Base-by-base conservation (phyloP, 2,888 invertebrate genomes). In the Lycocerus yunnanus region DNA sequence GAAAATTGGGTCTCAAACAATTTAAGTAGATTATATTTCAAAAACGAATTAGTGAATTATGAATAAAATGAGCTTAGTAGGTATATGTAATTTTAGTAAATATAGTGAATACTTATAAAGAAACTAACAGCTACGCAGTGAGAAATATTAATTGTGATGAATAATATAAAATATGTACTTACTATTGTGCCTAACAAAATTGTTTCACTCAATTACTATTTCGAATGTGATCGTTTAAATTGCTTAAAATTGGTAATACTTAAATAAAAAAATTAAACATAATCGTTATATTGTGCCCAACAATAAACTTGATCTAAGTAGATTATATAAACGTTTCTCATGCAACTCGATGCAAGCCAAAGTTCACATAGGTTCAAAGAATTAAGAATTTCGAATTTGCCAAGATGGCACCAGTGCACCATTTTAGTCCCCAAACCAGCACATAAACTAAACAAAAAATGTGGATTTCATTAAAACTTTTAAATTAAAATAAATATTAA, bases 91-190 rank as follows among this genome's bases (percentile, higher is more conserved):
- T 18, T 63, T 16, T 63, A 63, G 20, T 63, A 63, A 16, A 18
- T 63, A 63, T 63, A 15, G 63, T 69, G 27, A 18, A 24, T 61
- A 43, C 43, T 24, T 60, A 66, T 71, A 69, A 70, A 72, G 78
- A 77, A 79, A 78, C 79, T 76, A 79, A 77, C 70, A 79, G 76
- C 78, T 73, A 74, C 76, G 76, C 71, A 71, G 78, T 78, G 77
- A 73, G 70, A 71, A 79, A 71, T 72, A 67, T 73, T 75, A 66
- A 65, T 69, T 76, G 71, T 77, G 73, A 73, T 75, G 43, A n/a
- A 13, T 43, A 43, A 77, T 75, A 73, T 78, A 77, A 77, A 73
- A 78, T 75, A n/a, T n/a, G n/a, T n/a, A 67, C 18, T 71, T 74
- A 71, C 75, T 69, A 74, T 76, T 72, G 78, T 80, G 79, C 77